Percentiles rank a stretch among this genome's conserved stretches.
phyloP scores from a whole-genome alignment of 1,140 invertebrate genomes.

The Drosophila repletoides region DNA sequence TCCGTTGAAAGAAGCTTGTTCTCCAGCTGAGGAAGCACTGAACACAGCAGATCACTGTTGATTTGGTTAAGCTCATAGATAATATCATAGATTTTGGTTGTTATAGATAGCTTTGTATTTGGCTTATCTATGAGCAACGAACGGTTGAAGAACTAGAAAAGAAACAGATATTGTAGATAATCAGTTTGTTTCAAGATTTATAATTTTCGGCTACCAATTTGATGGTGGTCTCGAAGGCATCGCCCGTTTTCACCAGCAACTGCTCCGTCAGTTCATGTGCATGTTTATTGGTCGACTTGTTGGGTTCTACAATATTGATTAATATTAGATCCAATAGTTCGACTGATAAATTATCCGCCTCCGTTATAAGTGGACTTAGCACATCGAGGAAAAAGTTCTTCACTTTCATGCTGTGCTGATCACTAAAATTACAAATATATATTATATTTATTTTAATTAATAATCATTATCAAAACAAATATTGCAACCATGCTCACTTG shows the following conservation, averaged over 20 bases:
- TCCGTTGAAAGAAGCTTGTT: constrained; percentile 95
- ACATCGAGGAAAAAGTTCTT: constrained; percentile 98
- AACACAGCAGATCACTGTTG: constrained; percentile 92
- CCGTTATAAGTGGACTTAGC: constrained; percentile 95
- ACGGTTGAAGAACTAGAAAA: constrained; percentile 95
- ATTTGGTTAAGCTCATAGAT: constrained; percentile 98
- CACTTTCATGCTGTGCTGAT: constrained; percentile 97
- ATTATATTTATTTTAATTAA: background rate
- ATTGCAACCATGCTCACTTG: constrained; percentile 87
- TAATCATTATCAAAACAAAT: background rate
- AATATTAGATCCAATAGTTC: constrained; percentile 97
- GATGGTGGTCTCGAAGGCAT: constrained; percentile 96
- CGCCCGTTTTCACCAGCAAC: constrained; percentile 93
- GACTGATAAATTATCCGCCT: constrained; percentile 97
- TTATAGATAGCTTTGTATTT: constrained; percentile 91
- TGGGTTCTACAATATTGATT: constrained; percentile 97
- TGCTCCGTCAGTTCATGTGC: constrained; percentile 96
- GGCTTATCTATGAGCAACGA: constrained; percentile 95
- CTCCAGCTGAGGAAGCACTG: constrained; percentile 96
- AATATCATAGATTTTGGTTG: constrained; percentile 95
- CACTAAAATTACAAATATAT: constrained; percentile 85
- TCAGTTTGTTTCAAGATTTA: background rate
- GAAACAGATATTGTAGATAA: background rate
- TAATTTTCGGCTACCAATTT: constrained; percentile 89
- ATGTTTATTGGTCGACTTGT: constrained; percentile 94